Conservation (phyloP, 1,140 invertebrate genomes). For the Aphelinus atriplicis region DNA sequence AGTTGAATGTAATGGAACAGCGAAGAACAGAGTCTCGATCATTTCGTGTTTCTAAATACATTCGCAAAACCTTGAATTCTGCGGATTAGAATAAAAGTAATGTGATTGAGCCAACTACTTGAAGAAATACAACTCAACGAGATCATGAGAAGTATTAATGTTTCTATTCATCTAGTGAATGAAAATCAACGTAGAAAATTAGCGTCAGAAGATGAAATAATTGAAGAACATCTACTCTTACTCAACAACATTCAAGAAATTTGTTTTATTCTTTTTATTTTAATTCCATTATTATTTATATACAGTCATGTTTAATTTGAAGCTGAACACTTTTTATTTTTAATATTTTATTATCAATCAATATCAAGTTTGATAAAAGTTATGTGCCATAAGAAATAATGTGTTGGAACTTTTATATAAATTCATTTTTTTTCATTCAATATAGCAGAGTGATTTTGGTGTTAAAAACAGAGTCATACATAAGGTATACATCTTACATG, state of each 20-base stretch:
- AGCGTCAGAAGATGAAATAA: no score
- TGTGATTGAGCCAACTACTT: no score
- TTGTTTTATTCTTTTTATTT: slow-evolving; percentile 57
- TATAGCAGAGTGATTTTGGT: slow-evolving; percentile 63
- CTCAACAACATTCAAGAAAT: slow-evolving; percentile 61
- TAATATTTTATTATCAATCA: slow-evolving; percentile 53
- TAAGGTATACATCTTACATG: slow-evolving; percentile 40
- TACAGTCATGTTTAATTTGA: slow-evolving; percentile 53
- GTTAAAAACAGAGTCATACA: slow-evolving; percentile 61
- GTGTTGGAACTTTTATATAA: slow-evolving; percentile 64
- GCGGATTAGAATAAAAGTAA: no score
- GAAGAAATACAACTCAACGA: no score
- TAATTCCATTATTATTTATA: slow-evolving; percentile 61
- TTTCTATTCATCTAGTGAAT: no score
- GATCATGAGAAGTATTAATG: no score
- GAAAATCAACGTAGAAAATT: no score
- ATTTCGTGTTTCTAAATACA: no score
- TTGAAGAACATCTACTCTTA: slow-evolving; percentile 43
- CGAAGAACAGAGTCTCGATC: no score
- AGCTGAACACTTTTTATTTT: slow-evolving; percentile 36
- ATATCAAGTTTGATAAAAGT: slow-evolving; percentile 56
- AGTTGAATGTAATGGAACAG: no score
- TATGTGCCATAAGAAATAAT: slow-evolving; percentile 62
- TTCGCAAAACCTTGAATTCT: no score
- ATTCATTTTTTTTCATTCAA: slow-evolving; percentile 57